Conservation (phyloP, 2,888 invertebrate genomes). For the Diaprepes abbreviatus region DNA sequence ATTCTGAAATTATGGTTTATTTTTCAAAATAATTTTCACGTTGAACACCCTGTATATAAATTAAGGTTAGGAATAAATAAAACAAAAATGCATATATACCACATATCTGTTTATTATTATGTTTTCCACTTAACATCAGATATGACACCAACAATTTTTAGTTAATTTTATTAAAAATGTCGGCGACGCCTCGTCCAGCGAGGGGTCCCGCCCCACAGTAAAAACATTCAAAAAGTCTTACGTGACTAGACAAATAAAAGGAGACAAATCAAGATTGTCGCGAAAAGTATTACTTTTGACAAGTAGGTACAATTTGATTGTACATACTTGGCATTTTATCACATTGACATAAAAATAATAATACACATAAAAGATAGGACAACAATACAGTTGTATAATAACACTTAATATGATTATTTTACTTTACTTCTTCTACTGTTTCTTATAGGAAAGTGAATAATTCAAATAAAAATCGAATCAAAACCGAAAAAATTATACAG, state of each 20-base stretch:
- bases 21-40: too few species aligned
- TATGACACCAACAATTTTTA: constrained; percentile 9
- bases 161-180: neutral
- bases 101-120: neutral
- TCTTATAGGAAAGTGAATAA: too few species aligned
- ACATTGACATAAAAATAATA: too few species aligned
- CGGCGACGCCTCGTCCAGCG: constrained; percentile 12
- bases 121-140: neutral
- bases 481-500: too few species aligned
- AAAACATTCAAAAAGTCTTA: constrained; percentile 20
- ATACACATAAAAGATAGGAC: too few species aligned
- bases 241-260: constrained; percentile 8
- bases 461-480: too few species aligned
- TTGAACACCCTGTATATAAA: too few species aligned
- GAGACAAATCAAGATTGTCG: constrained; percentile 19
- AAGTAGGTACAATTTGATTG: constrained; percentile 2
- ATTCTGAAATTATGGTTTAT: too few species aligned
- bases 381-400: too few species aligned
- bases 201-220: constrained; percentile 2
- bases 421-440: too few species aligned
- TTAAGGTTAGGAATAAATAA: neutral
- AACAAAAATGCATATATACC: neutral
- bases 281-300: constrained; percentile 11
- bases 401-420: too few species aligned
- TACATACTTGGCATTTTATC: neutral